Evolutionary conservation across 2,888 invertebrate genomes (phyloP).

Genomic region (Petrophora chlorosata): DNA sequence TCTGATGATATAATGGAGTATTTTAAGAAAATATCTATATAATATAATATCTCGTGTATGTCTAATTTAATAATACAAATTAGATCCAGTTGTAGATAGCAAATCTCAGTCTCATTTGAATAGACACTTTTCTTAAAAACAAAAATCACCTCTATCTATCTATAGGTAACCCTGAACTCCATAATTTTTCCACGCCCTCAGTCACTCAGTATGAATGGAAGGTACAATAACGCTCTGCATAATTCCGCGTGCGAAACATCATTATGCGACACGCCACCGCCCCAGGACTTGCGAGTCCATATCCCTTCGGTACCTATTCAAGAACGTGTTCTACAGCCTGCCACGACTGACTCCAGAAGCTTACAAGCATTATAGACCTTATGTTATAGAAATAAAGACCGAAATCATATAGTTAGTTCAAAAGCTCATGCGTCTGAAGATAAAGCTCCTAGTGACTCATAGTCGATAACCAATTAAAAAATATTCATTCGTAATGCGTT

Average conservation of each 20-base stretch:
- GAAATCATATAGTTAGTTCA: not conserved
- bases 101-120: no score
- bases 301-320: constrained; percentile 25
- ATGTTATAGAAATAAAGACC: not conserved
- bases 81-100: no score
- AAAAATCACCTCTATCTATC: not conserved
- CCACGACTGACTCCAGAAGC: constrained; percentile 2
- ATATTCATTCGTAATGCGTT: constrained; percentile 27
- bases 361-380: not conserved
- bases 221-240: constrained; percentile 21
- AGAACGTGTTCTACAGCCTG: constrained; percentile 28
- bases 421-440: constrained; percentile 9
- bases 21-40: no score
- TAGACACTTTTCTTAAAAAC: no score
- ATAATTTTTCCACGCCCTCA: no score
- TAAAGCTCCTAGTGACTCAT: constrained; percentile 35
- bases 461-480: constrained; percentile 38
- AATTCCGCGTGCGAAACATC: constrained; percentile 29
- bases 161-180: not conserved
- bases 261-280: constrained; percentile 33
- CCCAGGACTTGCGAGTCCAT: constrained; percentile 31
- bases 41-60: no score
- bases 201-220: no score
- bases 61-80: no score
- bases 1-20: no score